These are phyloP conservation scores for Gavia stellata DNA, from an alignment of 2,113 vertebrate genomes.

Conservation along the genomic window DNA sequence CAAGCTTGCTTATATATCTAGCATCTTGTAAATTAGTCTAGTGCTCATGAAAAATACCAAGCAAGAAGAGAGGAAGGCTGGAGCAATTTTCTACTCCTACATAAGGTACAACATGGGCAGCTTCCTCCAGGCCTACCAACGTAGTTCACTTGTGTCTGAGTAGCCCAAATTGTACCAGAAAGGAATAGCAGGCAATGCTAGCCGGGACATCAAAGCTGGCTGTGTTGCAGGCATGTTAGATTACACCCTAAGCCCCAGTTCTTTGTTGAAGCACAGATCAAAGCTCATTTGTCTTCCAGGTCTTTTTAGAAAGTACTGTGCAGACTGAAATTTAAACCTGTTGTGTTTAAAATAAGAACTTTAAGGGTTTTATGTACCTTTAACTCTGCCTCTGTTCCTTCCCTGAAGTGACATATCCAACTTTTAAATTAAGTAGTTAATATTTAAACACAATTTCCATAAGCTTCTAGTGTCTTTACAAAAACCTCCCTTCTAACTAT, in stretches of 20 bases:
- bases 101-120: not conserved
- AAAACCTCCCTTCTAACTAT: not conserved
- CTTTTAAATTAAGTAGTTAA: not conserved
- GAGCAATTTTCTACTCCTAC: not conserved
- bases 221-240: not conserved
- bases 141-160: not conserved
- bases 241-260: not conserved
- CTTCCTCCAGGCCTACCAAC: not conserved
- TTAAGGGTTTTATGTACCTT: not conserved
- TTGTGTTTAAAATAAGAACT: not conserved
- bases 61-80: not conserved
- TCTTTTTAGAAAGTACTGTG: not conserved
- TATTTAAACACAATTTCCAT: not conserved
- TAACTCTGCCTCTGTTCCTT: not conserved
- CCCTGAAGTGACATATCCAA: not conserved
- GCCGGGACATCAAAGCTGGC: not conserved
- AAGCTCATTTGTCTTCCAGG: not conserved
- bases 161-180: not conserved
- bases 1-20: not conserved
- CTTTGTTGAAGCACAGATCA: not conserved
- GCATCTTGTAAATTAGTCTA: not conserved
- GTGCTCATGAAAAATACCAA: not conserved
- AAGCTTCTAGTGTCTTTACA: not conserved
- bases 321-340: not conserved
- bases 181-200: fast-evolving